A percentile compares a stretch with the other conserved stretches of the same genome.
These are phyloP conservation scores for Mallotus villosus DNA, from an alignment of 2,797 vertebrate genomes.

Conservation along the genomic window DNA sequence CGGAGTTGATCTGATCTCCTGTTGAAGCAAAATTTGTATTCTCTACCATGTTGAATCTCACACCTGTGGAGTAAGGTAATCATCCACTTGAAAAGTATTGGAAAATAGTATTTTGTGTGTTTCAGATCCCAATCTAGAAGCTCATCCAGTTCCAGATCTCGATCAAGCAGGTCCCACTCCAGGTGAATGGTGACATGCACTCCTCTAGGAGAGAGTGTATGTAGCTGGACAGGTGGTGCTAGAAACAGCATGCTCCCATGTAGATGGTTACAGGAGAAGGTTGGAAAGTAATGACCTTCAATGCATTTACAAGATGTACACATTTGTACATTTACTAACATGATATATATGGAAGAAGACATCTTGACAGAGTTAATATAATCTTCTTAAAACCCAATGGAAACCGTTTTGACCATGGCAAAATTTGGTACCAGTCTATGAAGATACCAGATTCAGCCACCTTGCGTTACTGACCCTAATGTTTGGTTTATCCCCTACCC, in stretches of 20 bases:
- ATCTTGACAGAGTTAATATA: neutral
- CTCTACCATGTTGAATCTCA: neutral
- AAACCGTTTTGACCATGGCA: neutral
- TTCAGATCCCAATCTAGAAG: conserved; percentile 97
- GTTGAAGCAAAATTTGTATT: neutral
- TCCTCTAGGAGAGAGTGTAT: conserved; percentile 82
- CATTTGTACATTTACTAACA: neutral
- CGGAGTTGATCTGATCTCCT: neutral
- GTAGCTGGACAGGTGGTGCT: conserved; percentile 68
- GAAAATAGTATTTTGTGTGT: conserved; percentile 83
- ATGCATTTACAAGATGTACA: neutral
- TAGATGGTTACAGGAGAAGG: conserved; percentile 14
- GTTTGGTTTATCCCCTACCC: conserved; percentile 89
- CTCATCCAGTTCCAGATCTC: conserved; percentile 96
- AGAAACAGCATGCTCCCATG: conserved; percentile 42
- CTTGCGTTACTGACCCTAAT: conserved; percentile 68
- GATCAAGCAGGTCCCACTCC: conserved; percentile 93
- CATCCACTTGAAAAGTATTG: conserved; percentile 70
- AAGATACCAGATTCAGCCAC: conserved; percentile 39
- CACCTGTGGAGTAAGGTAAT: neutral
- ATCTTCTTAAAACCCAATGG: no score
- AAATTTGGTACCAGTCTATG: conserved; percentile 9
- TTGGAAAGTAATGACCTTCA: conserved; percentile 6
- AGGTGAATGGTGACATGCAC: conserved; percentile 99
- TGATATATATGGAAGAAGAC: neutral